Evolutionary conservation across 2,113 vertebrate species (phyloP).

Genomic region (Cyphomyrus plagiostoma): DNA sequence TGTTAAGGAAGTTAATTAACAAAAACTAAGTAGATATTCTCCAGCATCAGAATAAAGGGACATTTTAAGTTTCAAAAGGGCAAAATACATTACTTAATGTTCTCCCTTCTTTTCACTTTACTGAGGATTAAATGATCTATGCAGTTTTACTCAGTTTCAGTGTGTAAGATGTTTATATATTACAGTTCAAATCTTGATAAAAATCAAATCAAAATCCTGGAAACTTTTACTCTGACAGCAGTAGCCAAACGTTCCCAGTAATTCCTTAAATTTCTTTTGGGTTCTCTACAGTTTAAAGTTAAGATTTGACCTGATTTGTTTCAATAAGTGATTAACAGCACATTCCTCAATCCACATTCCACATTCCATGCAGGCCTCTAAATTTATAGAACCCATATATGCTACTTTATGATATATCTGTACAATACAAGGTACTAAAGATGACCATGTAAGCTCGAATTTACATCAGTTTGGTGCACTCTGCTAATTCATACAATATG

Average conservation of each 20-base stretch:
- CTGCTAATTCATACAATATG: background rate
- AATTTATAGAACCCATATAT: background rate
- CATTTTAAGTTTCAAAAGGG: background rate
- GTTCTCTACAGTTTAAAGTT: background rate
- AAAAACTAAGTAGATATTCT: background rate
- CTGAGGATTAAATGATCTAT: background rate
- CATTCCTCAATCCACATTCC: background rate
- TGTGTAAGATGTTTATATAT: background rate
- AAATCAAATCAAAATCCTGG: background rate
- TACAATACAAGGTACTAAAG: background rate
- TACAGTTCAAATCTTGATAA: background rate
- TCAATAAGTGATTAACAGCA: background rate
- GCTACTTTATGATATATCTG: background rate
- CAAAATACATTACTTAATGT: background rate
- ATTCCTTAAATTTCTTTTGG: background rate
- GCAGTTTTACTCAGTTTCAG: background rate
- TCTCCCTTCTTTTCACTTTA: background rate
- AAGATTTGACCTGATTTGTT: background rate
- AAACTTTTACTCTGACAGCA: background rate
- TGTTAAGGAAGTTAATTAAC: background rate
- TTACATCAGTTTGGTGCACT: background rate
- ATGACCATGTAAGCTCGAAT: background rate
- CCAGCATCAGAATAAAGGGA: background rate
- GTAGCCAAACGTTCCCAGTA: background rate
- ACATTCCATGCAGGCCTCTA: background rate